Evolutionary conservation across 1,140 invertebrate genomes (phyloP), one percentile per base, ranked within the genome.

Genomic region (Drosophila triauraria): DNA sequence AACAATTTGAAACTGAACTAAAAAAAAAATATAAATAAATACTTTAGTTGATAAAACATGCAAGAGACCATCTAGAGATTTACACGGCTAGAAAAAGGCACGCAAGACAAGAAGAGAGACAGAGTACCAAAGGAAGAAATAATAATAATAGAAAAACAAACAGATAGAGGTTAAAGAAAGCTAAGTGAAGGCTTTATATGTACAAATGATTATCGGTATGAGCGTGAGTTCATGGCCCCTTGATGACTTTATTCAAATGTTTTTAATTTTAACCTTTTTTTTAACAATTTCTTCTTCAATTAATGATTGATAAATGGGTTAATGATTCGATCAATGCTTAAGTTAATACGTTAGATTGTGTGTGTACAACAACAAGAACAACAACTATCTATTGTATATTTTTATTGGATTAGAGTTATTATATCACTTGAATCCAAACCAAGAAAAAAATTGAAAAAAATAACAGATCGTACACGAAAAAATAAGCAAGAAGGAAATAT

Each of bases 321-420:
- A 3, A 54, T 38, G 32, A 43, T 44, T 75, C 38, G 27, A 63
- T 56, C 30, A 15, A 54, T 77, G 53, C 35, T 43, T 38, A 25
- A 40, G 48, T 50, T 46, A 78, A 42, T 50, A 43, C n/a, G 3
- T 60, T 50, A 68, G 71, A 75, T 68, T 67, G 47, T 90, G 81
- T 86, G 76, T 75, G 67, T 88, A 90, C 85, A 90, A 90, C 85
- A 90, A 90, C 85, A 90, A 90, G 85, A 90, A 90, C 85, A 90
- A 90, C 85, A 90, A 90, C 85, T 90, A 90, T 90, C 78, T 90
- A 90, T 72, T 57, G 67, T 85, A 84, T 88, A 90, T 88, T 85
- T 85, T 68, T 84, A 84, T 87, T 86, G 67, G 71, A 80, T 71
- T 82, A 79, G 75, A 67, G 40, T 54, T 54, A 75, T 78, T 81